These are phyloP conservation scores for Papilio protenor DNA, from an alignment of 2,888 invertebrate genomes.

Conservation along the genomic window DNA sequence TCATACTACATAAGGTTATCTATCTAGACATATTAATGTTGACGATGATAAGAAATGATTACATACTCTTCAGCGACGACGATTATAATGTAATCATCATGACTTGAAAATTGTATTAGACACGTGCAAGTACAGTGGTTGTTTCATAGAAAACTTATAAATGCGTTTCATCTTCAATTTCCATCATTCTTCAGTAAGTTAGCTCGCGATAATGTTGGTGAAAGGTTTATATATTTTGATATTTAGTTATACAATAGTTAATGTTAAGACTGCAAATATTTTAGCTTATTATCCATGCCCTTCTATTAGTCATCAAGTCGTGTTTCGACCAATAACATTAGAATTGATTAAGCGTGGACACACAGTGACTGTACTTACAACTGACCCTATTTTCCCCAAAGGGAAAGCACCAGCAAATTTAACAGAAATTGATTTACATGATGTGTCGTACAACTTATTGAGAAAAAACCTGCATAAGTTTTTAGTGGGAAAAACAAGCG, in stretches of 20 bases:
- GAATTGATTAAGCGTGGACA: slow-evolving; percentile 63
- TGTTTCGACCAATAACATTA: slow-evolving; percentile 55
- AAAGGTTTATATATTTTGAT: not conserved
- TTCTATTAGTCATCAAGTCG: slow-evolving; percentile 66
- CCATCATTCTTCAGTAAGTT: not conserved
- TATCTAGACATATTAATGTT: too few relatives aligned
- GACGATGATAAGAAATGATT: too few relatives aligned
- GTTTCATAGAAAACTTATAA: not conserved
- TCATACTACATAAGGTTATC: too few relatives aligned
- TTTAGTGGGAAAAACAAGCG: not conserved
- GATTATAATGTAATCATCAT: too few relatives aligned
- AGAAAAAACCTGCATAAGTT: not conserved
- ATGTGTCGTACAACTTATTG: not conserved
- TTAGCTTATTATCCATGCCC: slow-evolving; percentile 44
- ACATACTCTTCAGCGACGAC: too few relatives aligned
- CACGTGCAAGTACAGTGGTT: not conserved
- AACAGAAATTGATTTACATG: slow-evolving; percentile 5
- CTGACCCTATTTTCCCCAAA: not conserved
- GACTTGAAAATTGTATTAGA: too few relatives aligned
- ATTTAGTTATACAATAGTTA: not conserved
- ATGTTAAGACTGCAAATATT: not conserved
- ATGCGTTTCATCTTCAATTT: not conserved
- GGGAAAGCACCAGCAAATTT: slow-evolving; percentile 2
- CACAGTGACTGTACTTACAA: slow-evolving; percentile 44
- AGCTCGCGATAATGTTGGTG: not conserved